Base-by-base conservation (phyloP, 2,113 vertebrate species). In the Microtus oregoni region DNA sequence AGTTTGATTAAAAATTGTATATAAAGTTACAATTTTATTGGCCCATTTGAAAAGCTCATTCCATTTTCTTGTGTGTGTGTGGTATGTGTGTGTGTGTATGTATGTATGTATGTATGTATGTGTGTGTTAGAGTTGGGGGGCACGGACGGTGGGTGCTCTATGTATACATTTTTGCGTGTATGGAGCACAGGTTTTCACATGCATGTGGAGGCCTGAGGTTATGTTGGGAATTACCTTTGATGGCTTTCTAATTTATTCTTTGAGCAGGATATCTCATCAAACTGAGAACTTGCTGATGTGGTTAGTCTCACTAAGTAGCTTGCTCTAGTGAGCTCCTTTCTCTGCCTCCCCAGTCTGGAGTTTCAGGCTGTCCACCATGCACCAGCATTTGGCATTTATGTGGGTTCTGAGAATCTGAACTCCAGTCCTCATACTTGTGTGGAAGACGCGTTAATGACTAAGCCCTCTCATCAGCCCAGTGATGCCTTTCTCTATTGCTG, bases 11-110 rank as follows among this genome's bases (percentile, higher is more conserved):
- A 26, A 85, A 41, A 86, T 38, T 86, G 4, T 58, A 94, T 78
- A 90, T 90, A 89, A 93, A 93, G 50, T 72, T 77, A 30, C 52
- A 90, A n/a, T 8, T 88, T 76, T 85, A 68, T 47, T 90, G 12
- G 89, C 35, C 58, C 88, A 41, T 72, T 94, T 94, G 77, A 77
- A 68, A 86, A 32, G 2, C 50, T 35, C 77, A n/a, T n/a, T 63
- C 38, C 28, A 32, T 20, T 30, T 30, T 85, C 52, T 15, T 65
- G n/a, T n/a, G n/a, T n/a, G n/a, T n/a, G n/a, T n/a, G n/a, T n/a
- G n/a, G n/a, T n/a, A n/a, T 24, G 22, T 63, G 61, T 63, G 61
- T 61, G 20, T 61, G 20, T 61, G 61, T 61, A 20, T 61, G 20
- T 63, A n/a, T n/a, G n/a, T n/a, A n/a, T n/a, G n/a, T n/a, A n/a